Evolutionary conservation across 2,797 vertebrate species (phyloP).

Genomic region (Aeoliscus strigatus): DNA sequence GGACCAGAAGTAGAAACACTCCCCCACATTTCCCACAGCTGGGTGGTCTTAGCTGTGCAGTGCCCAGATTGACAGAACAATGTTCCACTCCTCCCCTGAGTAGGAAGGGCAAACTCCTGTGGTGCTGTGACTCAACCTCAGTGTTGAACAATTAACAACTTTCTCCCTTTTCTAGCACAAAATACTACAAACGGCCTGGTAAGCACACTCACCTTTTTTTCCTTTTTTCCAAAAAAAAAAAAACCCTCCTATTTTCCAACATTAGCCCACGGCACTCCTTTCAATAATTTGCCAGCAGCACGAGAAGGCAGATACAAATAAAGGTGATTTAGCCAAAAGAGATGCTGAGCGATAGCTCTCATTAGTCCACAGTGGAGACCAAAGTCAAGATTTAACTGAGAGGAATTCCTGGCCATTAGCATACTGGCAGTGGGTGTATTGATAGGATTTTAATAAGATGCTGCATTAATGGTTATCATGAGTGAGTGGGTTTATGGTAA

Average conservation of each 20-base stretch:
- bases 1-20: conserved; percentile 68
- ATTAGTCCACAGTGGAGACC: conserved; percentile 80
- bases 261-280: conserved; percentile 50
- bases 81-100: conserved; percentile 69
- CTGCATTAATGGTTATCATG: conserved; percentile 82
- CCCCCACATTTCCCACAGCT: conserved; percentile 72
- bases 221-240: too few relatives aligned
- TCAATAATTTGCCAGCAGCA: conserved; percentile 74
- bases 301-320: conserved; percentile 81
- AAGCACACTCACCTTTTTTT: conserved; percentile 28
- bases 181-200: conserved; percentile 55
- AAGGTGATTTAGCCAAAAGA: conserved; percentile 85
- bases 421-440: conserved; percentile 75
- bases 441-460: conserved; percentile 86
- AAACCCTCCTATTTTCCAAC: conserved; percentile 24
- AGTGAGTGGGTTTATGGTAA: conserved; percentile 82
- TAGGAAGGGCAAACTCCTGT: conserved; percentile 71
- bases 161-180: conserved; percentile 42
- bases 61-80: conserved; percentile 72
- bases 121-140: conserved; percentile 60
- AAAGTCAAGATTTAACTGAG: conserved; percentile 80
- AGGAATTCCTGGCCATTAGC: conserved; percentile 81
- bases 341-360: conserved; percentile 82
- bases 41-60: conserved; percentile 69
- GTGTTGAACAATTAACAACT: conserved; percentile 77